Base-by-base conservation (phyloP, 2,113 vertebrate species). In the Centropristis striata region DNA sequence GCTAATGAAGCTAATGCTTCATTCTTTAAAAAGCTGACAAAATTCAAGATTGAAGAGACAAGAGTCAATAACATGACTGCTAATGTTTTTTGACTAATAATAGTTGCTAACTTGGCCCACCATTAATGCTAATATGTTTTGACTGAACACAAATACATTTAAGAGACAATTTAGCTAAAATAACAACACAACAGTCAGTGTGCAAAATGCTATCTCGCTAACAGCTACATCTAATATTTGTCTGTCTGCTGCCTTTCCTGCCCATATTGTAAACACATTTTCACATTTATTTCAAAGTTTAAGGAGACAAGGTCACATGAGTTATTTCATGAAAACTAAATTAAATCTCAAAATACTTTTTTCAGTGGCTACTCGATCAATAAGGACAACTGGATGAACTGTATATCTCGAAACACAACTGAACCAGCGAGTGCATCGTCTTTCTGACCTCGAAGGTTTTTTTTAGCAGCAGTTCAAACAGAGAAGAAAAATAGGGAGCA, bases 301-400 rank as follows among this genome's bases (percentile, higher is more conserved):
- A 8, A 53, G 47, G 16, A 71, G 9, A 64, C 8, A 15, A 25
- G n/a, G n/a, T n/a, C n/a, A 28, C 51, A 21, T 4, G 8, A 21
- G 39, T 11, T 8, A 49, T 20, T 5, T n/a, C 4, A 25, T 64
- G 0, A 32, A 58, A 65, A 23, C 3, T 66, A 12, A 44, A 16
- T 67, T 42, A 32, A 5, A 13, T 32, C 16, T 68, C 2, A 39
- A 66, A 75, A 54, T 39, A 57, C 27, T 57, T 57, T 18, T 57
- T 11, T 1, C 1, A 28, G n/a, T 28, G 14, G 2, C 39, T 14
- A 15, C 4, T n/a, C 15, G 36, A 67, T 54, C 42, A 54, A 21
- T 27, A 15, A 63, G 15, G 11, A 60, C 2, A 14, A 23, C 7
- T 27, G 20, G 55, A 64, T 39, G 1, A 67, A 13, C 18, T 73